phyloP scores from a whole-genome alignment of 2,113 vertebrate genomes.

The Epinephelus lanceolatus region DNA sequence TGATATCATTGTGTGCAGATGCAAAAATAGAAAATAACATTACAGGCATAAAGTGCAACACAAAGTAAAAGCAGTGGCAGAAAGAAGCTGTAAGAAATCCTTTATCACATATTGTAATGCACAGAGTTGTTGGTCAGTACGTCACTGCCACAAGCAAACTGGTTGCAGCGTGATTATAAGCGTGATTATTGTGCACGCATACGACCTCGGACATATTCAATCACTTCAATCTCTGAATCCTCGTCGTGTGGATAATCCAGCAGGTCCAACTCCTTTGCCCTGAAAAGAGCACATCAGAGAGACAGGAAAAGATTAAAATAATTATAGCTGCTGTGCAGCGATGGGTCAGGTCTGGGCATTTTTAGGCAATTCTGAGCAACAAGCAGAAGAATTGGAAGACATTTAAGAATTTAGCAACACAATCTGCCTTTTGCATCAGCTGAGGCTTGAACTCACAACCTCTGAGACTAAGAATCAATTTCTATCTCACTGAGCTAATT shows the following conservation, averaged over 20 bases:
- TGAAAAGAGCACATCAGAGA: constrained; percentile 35
- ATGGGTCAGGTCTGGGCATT: too few species aligned
- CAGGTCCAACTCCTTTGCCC: constrained; percentile 51
- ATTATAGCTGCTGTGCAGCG: neutral
- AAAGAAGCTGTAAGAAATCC: neutral
- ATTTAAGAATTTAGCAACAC: too few species aligned
- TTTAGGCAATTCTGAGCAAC: too few species aligned
- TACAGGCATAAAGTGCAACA: neutral
- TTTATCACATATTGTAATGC: neutral
- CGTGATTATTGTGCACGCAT: neutral
- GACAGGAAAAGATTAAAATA: neutral
- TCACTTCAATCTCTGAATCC: accelerated
- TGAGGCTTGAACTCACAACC: too few species aligned
- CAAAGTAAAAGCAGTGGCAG: neutral
- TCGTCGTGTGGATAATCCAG: neutral
- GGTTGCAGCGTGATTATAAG: neutral
- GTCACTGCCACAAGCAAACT: neutral
- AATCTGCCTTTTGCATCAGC: too few species aligned
- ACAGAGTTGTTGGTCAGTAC: too few species aligned
- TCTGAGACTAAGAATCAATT: too few species aligned
- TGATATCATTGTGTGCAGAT: neutral
- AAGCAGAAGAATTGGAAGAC: too few species aligned
- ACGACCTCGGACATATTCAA: neutral
- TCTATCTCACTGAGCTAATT: too few species aligned
- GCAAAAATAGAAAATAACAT: neutral